Percentiles rank a stretch among this genome's conserved stretches.
Conservation (phyloP, 1,140 invertebrate species). For the Sitodiplosis mosellana region DNA sequence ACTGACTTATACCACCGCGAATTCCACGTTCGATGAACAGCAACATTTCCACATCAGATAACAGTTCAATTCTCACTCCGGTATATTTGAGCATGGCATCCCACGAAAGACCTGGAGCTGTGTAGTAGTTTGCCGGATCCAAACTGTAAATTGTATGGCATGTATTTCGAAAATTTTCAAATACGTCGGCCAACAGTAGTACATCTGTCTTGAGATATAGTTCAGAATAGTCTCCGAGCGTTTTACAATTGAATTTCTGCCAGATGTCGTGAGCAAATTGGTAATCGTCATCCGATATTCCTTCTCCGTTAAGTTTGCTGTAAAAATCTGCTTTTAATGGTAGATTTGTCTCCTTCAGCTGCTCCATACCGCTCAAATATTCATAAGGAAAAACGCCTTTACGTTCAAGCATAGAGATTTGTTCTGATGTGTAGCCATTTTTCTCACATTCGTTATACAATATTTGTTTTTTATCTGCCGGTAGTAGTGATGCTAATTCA, state of each 20-base stretch:
- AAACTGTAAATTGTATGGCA: slow-evolving; percentile 14
- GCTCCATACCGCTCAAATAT: slow-evolving; percentile 14
- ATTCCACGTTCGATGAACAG: slow-evolving; percentile 24
- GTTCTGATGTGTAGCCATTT: no score
- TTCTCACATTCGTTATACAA: no score
- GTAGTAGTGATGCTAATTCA: slow-evolving; percentile 7
- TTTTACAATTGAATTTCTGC: slow-evolving; percentile 22
- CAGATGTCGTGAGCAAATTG: slow-evolving; percentile 25
- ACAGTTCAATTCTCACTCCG: slow-evolving; percentile 25
- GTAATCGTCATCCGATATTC: slow-evolving; percentile 21
- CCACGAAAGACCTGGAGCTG: slow-evolving; percentile 18
- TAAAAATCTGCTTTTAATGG: slow-evolving; percentile 17
- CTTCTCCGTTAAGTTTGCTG: slow-evolving; percentile 13
- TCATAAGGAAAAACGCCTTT: slow-evolving; percentile 21
- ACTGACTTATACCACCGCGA: slow-evolving; percentile 21
- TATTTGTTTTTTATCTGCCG: no score
- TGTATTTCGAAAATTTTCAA: slow-evolving; percentile 27
- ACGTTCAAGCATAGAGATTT: slow-evolving; percentile 1
- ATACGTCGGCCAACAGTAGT: slow-evolving; percentile 25
- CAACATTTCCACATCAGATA: slow-evolving; percentile 26
- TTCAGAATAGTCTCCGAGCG: slow-evolving; percentile 24
- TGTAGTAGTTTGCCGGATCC: slow-evolving; percentile 20
- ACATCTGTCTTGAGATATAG: slow-evolving; percentile 26
- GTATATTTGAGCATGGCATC: slow-evolving; percentile 25
- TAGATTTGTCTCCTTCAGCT: slow-evolving; percentile 16